phyloP scores from a whole-genome alignment of 2,888 invertebrate species.

The Lottia gigantea region DNA sequence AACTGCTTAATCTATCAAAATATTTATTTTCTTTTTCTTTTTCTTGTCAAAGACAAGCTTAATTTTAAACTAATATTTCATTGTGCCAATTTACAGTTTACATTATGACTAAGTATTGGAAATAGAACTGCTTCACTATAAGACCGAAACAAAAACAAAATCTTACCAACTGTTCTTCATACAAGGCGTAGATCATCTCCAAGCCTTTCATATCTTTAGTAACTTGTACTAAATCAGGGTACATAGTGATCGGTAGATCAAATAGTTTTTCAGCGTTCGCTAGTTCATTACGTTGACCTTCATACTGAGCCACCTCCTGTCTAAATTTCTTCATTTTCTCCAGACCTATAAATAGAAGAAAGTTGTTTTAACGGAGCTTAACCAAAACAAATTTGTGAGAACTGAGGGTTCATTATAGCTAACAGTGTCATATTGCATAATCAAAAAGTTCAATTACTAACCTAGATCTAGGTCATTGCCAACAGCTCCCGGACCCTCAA shows the following conservation, averaged over 20 bases:
- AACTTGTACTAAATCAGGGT: constrained; percentile 76
- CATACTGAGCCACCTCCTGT: constrained; percentile 77
- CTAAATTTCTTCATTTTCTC: constrained; percentile 73
- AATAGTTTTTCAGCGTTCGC: constrained; percentile 86
- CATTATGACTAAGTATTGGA: too few species aligned
- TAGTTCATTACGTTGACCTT: constrained; percentile 74
- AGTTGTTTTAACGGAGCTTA: too few species aligned
- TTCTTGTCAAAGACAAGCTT: too few species aligned
- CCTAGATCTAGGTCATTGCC: constrained; percentile 83
- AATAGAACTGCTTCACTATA: too few species aligned
- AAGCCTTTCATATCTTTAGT: constrained; percentile 72
- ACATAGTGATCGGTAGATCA: constrained; percentile 86
- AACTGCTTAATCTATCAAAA: too few species aligned
- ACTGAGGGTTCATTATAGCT: too few species aligned
- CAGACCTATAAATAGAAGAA: constrained; percentile 51
- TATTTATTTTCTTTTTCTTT: too few species aligned
- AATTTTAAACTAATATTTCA: too few species aligned
- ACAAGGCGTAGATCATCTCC: constrained; percentile 81
- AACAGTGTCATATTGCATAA: too few species aligned
- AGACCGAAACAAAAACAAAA: too few species aligned
- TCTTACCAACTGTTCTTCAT: constrained; percentile 79
- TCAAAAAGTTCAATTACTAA: constrained; percentile 44
- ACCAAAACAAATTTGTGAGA: too few species aligned
- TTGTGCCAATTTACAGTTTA: too few species aligned
- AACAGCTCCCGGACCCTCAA: constrained; percentile 83